phyloP scores from a whole-genome alignment of 2,113 vertebrate genomes.

The Leptodactylus fuscus region DNA sequence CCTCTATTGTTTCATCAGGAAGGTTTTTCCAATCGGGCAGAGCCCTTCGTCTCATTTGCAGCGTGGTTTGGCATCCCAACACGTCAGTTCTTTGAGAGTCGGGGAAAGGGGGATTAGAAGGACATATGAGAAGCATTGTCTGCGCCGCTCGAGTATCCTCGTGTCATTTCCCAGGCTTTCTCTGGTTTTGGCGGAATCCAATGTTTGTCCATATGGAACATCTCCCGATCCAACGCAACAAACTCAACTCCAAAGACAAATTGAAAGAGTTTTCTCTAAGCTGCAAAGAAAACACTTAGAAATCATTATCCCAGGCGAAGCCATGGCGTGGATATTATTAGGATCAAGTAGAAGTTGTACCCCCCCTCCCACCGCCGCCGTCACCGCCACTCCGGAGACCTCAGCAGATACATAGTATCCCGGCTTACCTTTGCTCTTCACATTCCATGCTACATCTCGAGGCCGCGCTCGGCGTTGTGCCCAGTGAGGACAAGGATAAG shows the following conservation, averaged over 20 bases:
- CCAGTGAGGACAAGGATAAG: not conserved
- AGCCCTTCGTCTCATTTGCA: not conserved
- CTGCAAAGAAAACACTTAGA: conserved; percentile 51
- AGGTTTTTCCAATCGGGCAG: not conserved
- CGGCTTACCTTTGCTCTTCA: conserved; percentile 2
- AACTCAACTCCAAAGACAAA: conserved; percentile 54
- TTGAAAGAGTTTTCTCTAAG: conserved; percentile 46
- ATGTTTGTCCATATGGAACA: conserved; percentile 45
- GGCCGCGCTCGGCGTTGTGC: not conserved
- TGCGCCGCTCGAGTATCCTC: conserved; percentile 56
- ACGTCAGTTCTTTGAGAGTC: not conserved
- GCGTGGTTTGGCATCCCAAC: conserved; percentile 22
- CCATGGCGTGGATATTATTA: conserved; percentile 10
- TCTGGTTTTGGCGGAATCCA: conserved; percentile 8
- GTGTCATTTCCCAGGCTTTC: conserved; percentile 53
- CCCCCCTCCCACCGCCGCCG: not conserved
- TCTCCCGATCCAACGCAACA: conserved; percentile 48
- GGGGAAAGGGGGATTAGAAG: not conserved
- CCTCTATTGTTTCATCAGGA: conserved; percentile 8
- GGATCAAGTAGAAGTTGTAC: conserved; percentile 9
- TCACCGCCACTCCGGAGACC: not conserved
- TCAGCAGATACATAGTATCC: not conserved
- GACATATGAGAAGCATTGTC: conserved; percentile 47
- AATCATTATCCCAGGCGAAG: conserved; percentile 27
- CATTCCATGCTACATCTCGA: conserved; percentile 6